Evolutionary conservation across 2,113 vertebrate genomes (phyloP).

Genomic region (Psilopogon haemacephalus): DNA sequence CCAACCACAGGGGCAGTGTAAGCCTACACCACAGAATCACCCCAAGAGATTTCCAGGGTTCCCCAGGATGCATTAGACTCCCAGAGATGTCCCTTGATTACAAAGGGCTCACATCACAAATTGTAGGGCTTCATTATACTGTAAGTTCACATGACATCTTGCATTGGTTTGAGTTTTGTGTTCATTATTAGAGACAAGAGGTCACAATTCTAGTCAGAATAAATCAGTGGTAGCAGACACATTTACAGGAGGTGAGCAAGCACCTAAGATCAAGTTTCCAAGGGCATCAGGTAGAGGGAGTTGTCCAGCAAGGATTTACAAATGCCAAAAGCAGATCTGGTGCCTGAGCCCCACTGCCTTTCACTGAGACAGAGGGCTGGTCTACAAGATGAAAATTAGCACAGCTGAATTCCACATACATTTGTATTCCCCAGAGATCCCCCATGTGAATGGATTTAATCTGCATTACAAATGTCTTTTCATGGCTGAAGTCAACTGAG

Average conservation of each 20-base stretch:
- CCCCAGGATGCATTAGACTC: neutral
- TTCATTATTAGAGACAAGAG: neutral
- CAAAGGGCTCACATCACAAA: neutral
- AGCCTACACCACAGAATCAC: neutral
- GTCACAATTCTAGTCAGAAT: slow-evolving; percentile 1
- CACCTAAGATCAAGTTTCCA: fast-evolving
- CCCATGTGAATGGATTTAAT: neutral
- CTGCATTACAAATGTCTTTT: slow-evolving; percentile 47
- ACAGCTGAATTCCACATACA: neutral
- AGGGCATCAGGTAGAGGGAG: neutral
- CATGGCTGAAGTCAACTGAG: neutral
- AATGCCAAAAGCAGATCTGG: fast-evolving
- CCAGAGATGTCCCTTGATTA: neutral
- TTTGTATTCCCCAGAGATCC: neutral
- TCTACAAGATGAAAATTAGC: neutral
- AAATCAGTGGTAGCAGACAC: neutral
- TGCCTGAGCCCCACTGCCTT: neutral
- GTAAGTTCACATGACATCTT: fast-evolving
- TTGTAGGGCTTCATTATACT: neutral
- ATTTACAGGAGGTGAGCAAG: neutral
- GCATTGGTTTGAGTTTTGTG: neutral
- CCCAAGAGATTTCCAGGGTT: neutral
- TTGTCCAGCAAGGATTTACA: neutral
- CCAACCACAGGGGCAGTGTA: neutral
- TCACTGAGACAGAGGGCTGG: neutral